A percentile compares a stretch with the other conserved stretches of the same genome.
phyloP scores from a whole-genome alignment of 2,113 vertebrate genomes.

The Salvelinus alpinus region DNA sequence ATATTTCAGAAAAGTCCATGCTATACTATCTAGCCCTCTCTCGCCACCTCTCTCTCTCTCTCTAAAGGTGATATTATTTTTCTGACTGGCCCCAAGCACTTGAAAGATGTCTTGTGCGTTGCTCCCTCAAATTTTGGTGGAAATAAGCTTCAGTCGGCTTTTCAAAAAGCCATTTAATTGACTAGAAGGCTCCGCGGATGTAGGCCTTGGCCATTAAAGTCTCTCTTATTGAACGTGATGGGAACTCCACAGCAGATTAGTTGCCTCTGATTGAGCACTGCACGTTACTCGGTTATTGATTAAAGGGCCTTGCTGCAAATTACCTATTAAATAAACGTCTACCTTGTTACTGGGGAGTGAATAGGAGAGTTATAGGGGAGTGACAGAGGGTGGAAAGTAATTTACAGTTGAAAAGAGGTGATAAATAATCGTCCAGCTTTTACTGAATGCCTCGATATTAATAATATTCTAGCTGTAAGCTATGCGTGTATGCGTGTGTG shows the following conservation, averaged over 20 bases:
- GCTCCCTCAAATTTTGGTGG: neutral
- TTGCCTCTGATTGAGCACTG: conserved; percentile 4
- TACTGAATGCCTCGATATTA: neutral
- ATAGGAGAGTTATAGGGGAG: conserved; percentile 14
- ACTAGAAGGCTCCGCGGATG: neutral
- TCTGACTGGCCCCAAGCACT: too few relatives aligned
- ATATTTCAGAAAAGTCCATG: too few relatives aligned
- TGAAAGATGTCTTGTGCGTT: neutral
- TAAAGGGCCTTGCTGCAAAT: conserved; percentile 18
- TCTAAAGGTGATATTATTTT: conserved; percentile 3
- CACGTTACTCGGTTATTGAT: conserved; percentile 24
- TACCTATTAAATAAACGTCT: conserved; percentile 32
- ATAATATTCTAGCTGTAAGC: neutral
- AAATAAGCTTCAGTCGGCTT: neutral
- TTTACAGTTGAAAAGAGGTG: conserved; percentile 14
- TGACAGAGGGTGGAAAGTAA: conserved; percentile 31
- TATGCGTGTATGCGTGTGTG: neutral
- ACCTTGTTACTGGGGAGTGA: conserved; percentile 15
- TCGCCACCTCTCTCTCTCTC: neutral
- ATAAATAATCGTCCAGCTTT: neutral
- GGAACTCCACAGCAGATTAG: neutral
- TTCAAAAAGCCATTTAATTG: neutral
- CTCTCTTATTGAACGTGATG: neutral
- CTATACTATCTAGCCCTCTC: neutral
- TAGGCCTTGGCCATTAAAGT: neutral